These are phyloP conservation scores for Clepsis dumicolana DNA, from an alignment of 2,888 invertebrate genomes.

Conservation along the genomic window DNA sequence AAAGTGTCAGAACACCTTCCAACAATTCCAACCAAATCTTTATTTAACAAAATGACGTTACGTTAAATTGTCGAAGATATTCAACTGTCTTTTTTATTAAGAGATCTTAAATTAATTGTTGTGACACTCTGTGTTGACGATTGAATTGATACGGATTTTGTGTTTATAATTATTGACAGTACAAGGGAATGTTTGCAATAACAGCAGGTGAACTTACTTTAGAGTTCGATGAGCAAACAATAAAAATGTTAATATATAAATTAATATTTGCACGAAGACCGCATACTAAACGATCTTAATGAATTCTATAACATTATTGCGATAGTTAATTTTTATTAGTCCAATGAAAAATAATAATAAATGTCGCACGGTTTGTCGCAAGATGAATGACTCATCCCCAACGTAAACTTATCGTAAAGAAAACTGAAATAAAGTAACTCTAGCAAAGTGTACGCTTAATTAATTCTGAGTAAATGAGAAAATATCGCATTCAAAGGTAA, in stretches of 20 bases:
- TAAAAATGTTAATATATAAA: constrained; percentile 27
- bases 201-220: constrained; percentile 30
- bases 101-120: too few relatives aligned
- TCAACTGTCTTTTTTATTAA: too few relatives aligned
- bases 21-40: too few relatives aligned
- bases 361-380: not conserved
- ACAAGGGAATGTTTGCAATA: constrained; percentile 25
- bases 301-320: constrained; percentile 2
- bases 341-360: constrained; percentile 5
- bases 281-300: constrained; percentile 16
- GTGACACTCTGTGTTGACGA: too few relatives aligned
- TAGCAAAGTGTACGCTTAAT: not conserved
- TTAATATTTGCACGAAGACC: constrained; percentile 17
- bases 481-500: not conserved
- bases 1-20: too few relatives aligned
- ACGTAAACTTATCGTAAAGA: not conserved
- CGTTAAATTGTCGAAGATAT: too few relatives aligned
- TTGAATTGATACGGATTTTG: too few relatives aligned
- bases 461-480: not conserved
- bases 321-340: not conserved
- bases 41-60: too few relatives aligned
- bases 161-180: too few relatives aligned
- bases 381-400: not conserved
- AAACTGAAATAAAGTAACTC: not conserved
- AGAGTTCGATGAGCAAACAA: not conserved